Evolutionary conservation across 2,888 invertebrate genomes (phyloP), one percentile per base, ranked within the genome.

Genomic region (Volucella zonaria): DNA sequence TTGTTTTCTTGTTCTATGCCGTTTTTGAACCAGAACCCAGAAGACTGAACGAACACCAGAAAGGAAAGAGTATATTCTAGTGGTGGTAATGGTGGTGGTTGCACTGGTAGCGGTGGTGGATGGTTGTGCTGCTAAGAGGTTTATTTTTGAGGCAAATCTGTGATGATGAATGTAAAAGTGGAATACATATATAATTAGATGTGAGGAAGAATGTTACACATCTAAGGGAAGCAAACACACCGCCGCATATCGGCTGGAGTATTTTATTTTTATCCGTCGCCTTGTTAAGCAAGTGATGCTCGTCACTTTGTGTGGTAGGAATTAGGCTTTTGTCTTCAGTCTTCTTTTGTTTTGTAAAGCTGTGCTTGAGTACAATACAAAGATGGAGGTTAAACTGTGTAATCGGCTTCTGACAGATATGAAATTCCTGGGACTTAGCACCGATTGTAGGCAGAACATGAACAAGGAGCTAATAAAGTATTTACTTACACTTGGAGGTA

Each of bases 341-440:
- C 3, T 31, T 31, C 18, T 9, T 61, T 70, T 70, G 70, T 74
- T 71, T 31, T 52, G 58, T 47, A 54, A 51, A 71, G 49, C 52
- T 31, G 58, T 18, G 4, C 52, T 23, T 14, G 40, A 10, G 51
- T 0, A 23, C 18, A 23, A 23, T 23, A 31, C 40, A 38, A 45
- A 45, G 52, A 74, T 49, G 42, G 51, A 40, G 58, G 64, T 64
- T 59, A 79, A 79, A 70, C 64, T 49, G 38, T 83, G 79, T 83
- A 83, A 83, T 83, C 83, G 80, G 75, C 80, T 83, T 80, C 67
- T 51, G 75, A 70, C 70, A 76, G 59, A 71, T 76, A 54, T 61
- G 15, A 54, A 79, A 62, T 74, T 64, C 67, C n/a, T 18, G 45
- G 43, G 14, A 58, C 58, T 82, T 58, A 62, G 61, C 58, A 67